Base-by-base conservation (phyloP, 2,888 invertebrate genomes). In the Drosophila borealis region DNA sequence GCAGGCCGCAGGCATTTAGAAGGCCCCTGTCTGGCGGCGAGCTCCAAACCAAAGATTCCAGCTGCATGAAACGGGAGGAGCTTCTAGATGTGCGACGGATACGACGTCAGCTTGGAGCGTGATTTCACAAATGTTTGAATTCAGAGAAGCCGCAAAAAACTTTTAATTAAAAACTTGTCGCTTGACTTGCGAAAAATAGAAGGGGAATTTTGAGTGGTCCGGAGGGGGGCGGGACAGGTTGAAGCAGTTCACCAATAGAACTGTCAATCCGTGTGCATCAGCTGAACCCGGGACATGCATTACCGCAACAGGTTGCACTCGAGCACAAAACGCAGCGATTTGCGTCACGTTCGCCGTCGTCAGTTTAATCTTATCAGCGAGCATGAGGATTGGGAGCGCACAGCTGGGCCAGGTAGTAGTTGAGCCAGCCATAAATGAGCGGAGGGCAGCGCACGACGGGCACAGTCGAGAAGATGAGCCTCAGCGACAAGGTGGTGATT, bases 401-500 rank as follows among this genome's bases (percentile, higher is more conserved):
- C 8, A 2, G 29, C 29, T 29, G 8, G 8, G 29, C 29, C 8
- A 29, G 8, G 8, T 2, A 29, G 29, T 8, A 3, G 36, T 10
- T 13, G 36, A 33, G 17, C 11, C 51, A 33, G 17, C 10, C 51
- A 78, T 78, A 77, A 70, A 74, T 63, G 54, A n/a, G 19, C 13
- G 49, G 34, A 14, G 65, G 17, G 42, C 29, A 17, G 25, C n/a
- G 29, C 29, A n/a, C 13, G 51, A 11, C 49, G 11, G 11, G 21
- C 29, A 63, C 66, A 78, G 72, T 81, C 65, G 48, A 25, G 63
- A 73, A 66, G 62, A 91, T 91, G 91, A 82, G 87, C 73, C 90
- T 91, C 70, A 67, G 50, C 57, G 78, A 70, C 17, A 91, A 91
- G 81, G 94, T 95, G 25, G 93, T 94, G 11, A 91, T 95, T 50